phyloP scores from a whole-genome alignment of 2,888 invertebrate genomes.

The Vandiemenella viatica region DNA sequence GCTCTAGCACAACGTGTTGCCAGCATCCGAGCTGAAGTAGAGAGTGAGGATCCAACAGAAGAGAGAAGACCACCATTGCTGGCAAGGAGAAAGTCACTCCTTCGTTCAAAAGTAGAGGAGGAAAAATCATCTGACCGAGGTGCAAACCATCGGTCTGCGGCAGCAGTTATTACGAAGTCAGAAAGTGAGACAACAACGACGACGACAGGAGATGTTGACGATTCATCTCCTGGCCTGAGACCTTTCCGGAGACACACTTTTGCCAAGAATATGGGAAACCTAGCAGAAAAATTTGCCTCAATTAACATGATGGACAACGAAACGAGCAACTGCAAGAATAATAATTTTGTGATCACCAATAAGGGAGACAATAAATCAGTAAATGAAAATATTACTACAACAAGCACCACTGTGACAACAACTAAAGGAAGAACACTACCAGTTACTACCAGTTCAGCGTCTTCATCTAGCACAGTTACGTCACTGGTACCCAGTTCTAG shows the following conservation, averaged over 20 bases:
- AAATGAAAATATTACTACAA: too few relatives aligned
- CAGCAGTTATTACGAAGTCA: not conserved
- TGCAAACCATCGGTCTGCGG: too few relatives aligned
- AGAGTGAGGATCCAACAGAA: not conserved
- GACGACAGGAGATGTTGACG: not conserved
- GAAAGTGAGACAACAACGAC: not conserved
- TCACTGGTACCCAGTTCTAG: too few relatives aligned
- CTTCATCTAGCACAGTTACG: too few relatives aligned
- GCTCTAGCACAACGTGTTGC: not conserved
- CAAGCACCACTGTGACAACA: not conserved
- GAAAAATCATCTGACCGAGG: not conserved
- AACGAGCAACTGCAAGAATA: not conserved
- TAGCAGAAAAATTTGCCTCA: not conserved
- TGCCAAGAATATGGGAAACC: constrained; percentile 30
- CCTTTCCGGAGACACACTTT: constrained; percentile 27
- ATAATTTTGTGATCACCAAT: too few relatives aligned
- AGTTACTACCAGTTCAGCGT: not conserved
- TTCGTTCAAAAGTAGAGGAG: not conserved
- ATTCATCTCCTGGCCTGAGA: constrained; percentile 1
- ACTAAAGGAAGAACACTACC: not conserved
- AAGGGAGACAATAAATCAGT: too few relatives aligned
- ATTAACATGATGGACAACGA: not conserved
- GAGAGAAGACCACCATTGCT: not conserved
- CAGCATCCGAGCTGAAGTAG: not conserved
- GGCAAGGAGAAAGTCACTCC: not conserved